A percentile compares a stretch with the other conserved stretches of the same genome.
Evolutionary conservation across 2,888 invertebrate genomes (phyloP).

Genomic region (Acanthosepion esculentum): DNA sequence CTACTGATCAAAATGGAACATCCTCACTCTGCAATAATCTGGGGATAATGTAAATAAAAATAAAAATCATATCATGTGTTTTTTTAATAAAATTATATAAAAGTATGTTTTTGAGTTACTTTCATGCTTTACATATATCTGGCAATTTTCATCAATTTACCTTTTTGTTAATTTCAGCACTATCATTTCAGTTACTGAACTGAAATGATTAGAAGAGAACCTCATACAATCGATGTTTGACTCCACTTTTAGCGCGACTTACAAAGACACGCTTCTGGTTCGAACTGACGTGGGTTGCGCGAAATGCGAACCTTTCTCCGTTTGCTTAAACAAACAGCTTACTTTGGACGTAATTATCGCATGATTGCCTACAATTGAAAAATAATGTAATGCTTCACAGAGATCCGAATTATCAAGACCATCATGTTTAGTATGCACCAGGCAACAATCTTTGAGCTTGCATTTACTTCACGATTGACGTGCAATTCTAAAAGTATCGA

Average conservation of each 20-base stretch:
- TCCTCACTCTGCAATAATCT: no score
- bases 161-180: neutral
- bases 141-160: neutral
- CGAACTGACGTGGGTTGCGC: neutral
- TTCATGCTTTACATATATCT: neutral
- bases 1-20: no score
- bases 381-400: constrained; percentile 47
- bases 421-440: constrained; percentile 51
- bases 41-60: no score
- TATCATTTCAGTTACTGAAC: neutral
- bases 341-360: neutral
- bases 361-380: constrained; percentile 47
- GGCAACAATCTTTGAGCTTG: constrained; percentile 52
- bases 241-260: neutral
- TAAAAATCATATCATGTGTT: no score
- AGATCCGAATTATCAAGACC: constrained; percentile 51
- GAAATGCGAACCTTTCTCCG: neutral
- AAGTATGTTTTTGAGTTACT: neutral
- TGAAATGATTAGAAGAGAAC: neutral
- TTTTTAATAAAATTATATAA: neutral
- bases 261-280: neutral
- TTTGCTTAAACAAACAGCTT: neutral
- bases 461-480: constrained; percentile 57
- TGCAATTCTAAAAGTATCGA: constrained; percentile 50
- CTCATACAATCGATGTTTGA: neutral